phyloP scores from a whole-genome alignment of 2,888 invertebrate species.

The Cylloceria caligata region DNA sequence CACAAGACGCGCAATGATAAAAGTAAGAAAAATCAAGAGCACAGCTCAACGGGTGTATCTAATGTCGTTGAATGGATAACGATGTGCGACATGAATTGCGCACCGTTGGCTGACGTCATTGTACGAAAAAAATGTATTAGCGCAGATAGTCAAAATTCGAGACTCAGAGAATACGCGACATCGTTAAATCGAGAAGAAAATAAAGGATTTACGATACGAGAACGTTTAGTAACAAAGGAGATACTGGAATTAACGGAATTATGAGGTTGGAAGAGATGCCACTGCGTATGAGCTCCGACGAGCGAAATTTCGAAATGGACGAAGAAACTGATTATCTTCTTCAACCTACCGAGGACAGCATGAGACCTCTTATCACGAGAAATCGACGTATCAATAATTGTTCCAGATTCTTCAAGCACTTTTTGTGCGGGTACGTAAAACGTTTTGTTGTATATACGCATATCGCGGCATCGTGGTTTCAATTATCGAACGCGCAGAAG shows the following conservation, averaged over 20 bases:
- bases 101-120: constrained; percentile 58
- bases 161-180: constrained; percentile 24
- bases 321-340: constrained; percentile 83
- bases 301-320: constrained; percentile 84
- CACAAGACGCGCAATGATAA: constrained; percentile 18
- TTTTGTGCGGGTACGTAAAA: constrained; percentile 81
- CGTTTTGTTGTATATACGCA: background rate
- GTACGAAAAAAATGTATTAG: constrained; percentile 54
- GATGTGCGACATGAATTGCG: constrained; percentile 58
- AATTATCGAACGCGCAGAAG: constrained; percentile 37
- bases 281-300: constrained; percentile 81
- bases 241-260: constrained; percentile 55
- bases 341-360: constrained; percentile 81
- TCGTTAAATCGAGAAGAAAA: background rate
- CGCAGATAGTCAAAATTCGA: constrained; percentile 50
- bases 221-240: background rate
- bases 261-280: constrained; percentile 84
- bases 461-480: no score
- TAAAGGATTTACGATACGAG: background rate
- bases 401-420: constrained; percentile 76
- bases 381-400: constrained; percentile 79
- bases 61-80: constrained; percentile 43
- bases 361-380: constrained; percentile 77
- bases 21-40: background rate
- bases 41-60: constrained; percentile 1